phyloP scores from a whole-genome alignment of 2,113 vertebrate species.

The Grammomys dolichurus region DNA sequence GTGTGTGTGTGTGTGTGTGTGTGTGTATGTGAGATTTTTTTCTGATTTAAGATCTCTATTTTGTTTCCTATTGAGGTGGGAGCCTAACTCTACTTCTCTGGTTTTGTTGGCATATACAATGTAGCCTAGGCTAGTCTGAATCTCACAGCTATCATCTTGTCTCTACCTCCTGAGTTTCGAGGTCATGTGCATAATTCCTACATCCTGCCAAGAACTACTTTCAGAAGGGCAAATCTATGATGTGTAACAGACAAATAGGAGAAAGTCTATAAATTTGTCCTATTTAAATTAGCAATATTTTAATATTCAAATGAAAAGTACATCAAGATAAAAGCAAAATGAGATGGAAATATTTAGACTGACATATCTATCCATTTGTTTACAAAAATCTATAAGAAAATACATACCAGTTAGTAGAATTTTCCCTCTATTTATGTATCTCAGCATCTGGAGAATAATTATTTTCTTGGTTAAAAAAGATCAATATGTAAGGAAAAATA shows the following conservation, averaged over 20 bases:
- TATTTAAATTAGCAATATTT: not conserved
- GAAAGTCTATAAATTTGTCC: not conserved
- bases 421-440: not conserved
- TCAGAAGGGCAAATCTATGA: not conserved
- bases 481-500: not conserved
- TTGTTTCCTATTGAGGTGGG: not conserved
- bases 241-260: not conserved
- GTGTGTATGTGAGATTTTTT: not conserved
- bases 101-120: not conserved
- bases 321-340: not conserved
- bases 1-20: too few relatives aligned
- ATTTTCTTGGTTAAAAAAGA: not conserved
- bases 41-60: not conserved
- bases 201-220: not conserved
- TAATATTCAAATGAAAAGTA: not conserved
- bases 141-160: not conserved
- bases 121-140: not conserved
- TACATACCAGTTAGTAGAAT: not conserved
- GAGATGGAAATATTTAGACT: slow-evolving; percentile 16
- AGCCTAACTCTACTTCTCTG: not conserved
- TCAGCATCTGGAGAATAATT: not conserved
- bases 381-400: slow-evolving; percentile 7
- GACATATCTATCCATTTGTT: not conserved
- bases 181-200: not conserved
- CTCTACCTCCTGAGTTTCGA: not conserved